Base-by-base conservation (phyloP, 1,140 invertebrate species). In the Oncopodura yosiiana region DNA sequence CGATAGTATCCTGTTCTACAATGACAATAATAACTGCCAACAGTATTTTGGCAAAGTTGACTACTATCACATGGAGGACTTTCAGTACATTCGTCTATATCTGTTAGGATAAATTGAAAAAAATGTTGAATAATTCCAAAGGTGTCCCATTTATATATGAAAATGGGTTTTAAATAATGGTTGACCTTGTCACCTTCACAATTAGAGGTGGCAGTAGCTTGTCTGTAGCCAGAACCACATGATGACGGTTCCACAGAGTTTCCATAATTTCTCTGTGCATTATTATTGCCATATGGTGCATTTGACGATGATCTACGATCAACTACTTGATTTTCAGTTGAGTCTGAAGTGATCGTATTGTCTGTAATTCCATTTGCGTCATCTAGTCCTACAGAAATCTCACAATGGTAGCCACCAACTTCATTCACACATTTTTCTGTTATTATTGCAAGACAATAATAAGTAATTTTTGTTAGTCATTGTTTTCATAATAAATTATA, bases 1-100 rank as follows among this genome's bases (percentile, higher is more conserved):
- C 70, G 63, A 30, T 69, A 68, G 56, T 73, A 81, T 21, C 78
- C 78, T 18, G 57, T 55, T 56, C 66, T 69, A 60, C 78, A 81
- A 5, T 56, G 48, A 58, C 78, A 80, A 2, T 44, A 51, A 53
- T 68, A 79, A 38, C 77, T 77, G 18, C 78, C 77, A 9, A 69
- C 36, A 0, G 66, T 74, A 51, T 79, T 79, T 0, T 70, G 53
- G 61, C 77, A 79, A 3, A 71, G 39, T 53, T 78, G 75, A 57
- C 72, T 74, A 27, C 71, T 74, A 41, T 71, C 72, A 56, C 77
- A 78, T 3, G 65, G 53, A 11, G 27, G 48, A 12, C 57, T 58
- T 42, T 67, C 62, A 4, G 12, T 8, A 59, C 70, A 71, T 58
- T 71, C 70, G 52, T 71, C 66, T 51, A 71, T 64, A 62, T 71